phyloP scores from a whole-genome alignment of 2,888 invertebrate species.

The Hydraecia micacea region DNA sequence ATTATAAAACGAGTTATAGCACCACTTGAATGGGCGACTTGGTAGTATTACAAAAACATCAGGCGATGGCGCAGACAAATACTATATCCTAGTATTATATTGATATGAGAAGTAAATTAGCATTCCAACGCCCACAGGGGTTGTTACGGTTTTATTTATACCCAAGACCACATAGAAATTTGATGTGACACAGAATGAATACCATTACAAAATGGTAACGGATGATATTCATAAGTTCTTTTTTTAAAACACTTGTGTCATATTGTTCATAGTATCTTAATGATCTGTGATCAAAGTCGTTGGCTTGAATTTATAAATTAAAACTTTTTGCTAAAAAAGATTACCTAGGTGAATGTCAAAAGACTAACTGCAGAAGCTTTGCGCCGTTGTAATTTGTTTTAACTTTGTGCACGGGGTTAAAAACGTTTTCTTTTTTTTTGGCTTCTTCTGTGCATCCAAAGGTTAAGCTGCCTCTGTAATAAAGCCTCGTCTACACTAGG shows the following conservation, averaged over 20 bases:
- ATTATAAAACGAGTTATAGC: too few species aligned
- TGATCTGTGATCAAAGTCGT: too few species aligned
- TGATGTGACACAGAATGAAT: slow-evolving; percentile 4
- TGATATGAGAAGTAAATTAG: slow-evolving; percentile 1
- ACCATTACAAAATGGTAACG: background rate
- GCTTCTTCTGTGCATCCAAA: background rate
- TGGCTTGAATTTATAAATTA: background rate
- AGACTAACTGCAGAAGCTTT: background rate
- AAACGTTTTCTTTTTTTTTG: background rate
- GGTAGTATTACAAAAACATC: too few species aligned
- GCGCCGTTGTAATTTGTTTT: background rate
- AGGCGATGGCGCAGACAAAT: too few species aligned
- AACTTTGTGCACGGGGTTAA: background rate
- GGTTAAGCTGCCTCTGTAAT: background rate
- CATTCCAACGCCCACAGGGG: background rate
- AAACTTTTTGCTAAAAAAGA: background rate
- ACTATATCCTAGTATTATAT: too few species aligned
- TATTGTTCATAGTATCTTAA: background rate
- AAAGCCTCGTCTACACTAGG: background rate
- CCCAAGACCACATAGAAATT: background rate
- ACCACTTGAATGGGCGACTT: too few species aligned
- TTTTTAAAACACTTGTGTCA: background rate
- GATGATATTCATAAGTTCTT: background rate
- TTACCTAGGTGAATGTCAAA: background rate
- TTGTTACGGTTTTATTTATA: slow-evolving; percentile 15